phyloP scores from a whole-genome alignment of 2,888 invertebrate species.

The Argyresthia albistria region DNA sequence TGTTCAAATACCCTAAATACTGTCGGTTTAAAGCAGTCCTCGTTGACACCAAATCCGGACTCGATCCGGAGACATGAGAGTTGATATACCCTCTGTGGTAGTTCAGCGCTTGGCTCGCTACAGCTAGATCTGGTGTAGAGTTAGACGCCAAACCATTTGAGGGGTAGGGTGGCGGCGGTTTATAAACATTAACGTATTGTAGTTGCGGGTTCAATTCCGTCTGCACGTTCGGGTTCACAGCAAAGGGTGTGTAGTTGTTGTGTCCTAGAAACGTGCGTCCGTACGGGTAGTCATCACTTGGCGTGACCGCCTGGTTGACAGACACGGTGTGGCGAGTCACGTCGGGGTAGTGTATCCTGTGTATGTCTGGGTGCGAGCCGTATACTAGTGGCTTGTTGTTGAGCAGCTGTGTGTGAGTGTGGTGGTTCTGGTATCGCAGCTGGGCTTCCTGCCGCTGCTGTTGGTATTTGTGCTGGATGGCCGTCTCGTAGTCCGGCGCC shows the following conservation, averaged over 20 bases:
- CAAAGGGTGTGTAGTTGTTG: slow-evolving; percentile 44
- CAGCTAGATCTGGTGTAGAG: slow-evolving; percentile 88
- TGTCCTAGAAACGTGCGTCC: slow-evolving; percentile 38
- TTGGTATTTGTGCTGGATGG: slow-evolving; percentile 88
- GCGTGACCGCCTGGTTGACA: slow-evolving; percentile 21
- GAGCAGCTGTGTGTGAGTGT: slow-evolving; percentile 32
- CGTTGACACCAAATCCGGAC: slow-evolving; percentile 84
- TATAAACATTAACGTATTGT: slow-evolving; percentile 78
- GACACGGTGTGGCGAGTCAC: slow-evolving; percentile 70
- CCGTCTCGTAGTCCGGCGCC: slow-evolving; percentile 96
- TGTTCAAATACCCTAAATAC: slow-evolving; percentile 49
- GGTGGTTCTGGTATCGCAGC: slow-evolving; percentile 49
- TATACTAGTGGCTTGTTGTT: slow-evolving; percentile 57
- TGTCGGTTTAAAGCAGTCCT: slow-evolving; percentile 73
- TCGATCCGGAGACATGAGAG: slow-evolving; percentile 80
- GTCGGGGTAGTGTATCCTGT: slow-evolving; percentile 77
- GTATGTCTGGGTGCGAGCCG: slow-evolving; percentile 84
- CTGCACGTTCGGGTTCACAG: slow-evolving; percentile 49
- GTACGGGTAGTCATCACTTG: slow-evolving; percentile 46
- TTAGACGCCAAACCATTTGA: slow-evolving; percentile 83
- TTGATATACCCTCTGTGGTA: slow-evolving; percentile 59
- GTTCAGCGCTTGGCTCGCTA: slow-evolving; percentile 74
- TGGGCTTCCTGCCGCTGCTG: slow-evolving; percentile 53
- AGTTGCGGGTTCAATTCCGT: slow-evolving; percentile 61
- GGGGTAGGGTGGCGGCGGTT: slow-evolving; percentile 90